phyloP scores from a whole-genome alignment of 1,140 invertebrate genomes.

The Harpegnathos saltator region DNA sequence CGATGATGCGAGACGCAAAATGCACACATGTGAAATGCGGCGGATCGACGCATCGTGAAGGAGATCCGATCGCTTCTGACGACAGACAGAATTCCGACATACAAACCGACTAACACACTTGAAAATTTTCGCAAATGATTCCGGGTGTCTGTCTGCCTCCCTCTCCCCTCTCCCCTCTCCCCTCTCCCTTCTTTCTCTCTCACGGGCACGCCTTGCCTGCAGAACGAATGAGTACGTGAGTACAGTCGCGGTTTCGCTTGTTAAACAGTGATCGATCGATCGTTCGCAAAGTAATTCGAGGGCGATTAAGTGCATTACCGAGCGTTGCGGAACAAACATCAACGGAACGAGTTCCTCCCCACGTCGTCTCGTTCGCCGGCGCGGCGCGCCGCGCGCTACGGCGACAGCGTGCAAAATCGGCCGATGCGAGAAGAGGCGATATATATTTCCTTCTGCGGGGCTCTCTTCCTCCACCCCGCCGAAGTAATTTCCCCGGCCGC shows the following conservation, averaged over 20 bases:
- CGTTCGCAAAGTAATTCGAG: constrained; percentile 42
- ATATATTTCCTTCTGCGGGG: constrained; percentile 61
- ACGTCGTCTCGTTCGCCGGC: constrained; percentile 3
- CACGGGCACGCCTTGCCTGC: background rate
- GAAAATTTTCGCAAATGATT: constrained; percentile 18
- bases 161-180: background rate
- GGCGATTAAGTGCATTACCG: constrained; percentile 68
- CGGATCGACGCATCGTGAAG: no score
- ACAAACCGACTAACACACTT: background rate
- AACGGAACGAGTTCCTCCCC: constrained; percentile 52
- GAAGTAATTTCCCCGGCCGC: constrained; percentile 59
- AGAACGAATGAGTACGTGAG: constrained; percentile 46
- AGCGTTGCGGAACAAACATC: constrained; percentile 46
- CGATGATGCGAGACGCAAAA: no score
- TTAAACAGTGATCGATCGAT: constrained; percentile 58
- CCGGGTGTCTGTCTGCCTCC: background rate
- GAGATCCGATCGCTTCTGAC: no score
- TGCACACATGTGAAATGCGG: no score
- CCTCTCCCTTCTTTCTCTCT: background rate
- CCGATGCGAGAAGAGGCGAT: constrained; percentile 28
- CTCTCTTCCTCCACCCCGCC: constrained; percentile 38
- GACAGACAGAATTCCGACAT: background rate
- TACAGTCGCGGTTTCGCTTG: constrained; percentile 61
- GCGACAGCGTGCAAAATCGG: constrained; percentile 58
- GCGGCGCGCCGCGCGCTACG: background rate